phyloP scores from a whole-genome alignment of 2,888 invertebrate genomes.

The Morpho achilles region DNA sequence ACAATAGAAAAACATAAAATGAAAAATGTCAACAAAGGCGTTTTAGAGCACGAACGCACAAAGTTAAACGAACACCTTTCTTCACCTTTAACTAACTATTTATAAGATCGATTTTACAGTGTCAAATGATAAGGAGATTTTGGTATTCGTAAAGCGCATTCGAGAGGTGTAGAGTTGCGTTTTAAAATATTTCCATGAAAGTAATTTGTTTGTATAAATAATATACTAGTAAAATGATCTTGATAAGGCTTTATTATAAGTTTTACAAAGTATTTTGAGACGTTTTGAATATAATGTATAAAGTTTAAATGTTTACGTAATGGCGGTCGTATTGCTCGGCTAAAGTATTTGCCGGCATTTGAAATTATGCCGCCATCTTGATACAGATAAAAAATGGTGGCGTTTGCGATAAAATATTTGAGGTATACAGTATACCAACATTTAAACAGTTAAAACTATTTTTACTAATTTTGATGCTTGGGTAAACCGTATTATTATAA shows the following conservation, averaged over 20 bases:
- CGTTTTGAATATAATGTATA: not conserved
- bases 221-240: constrained; percentile 9
- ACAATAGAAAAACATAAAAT: constrained; percentile 58
- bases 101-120: constrained; percentile 12
- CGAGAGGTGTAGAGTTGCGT: constrained; percentile 24
- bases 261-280: not conserved
- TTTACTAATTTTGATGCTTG: no score
- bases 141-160: constrained; percentile 16
- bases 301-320: not conserved
- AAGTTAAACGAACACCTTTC: not conserved
- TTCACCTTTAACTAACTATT: not conserved
- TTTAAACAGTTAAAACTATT: no score
- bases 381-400: no score
- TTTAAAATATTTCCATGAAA: constrained; percentile 49
- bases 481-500: no score
- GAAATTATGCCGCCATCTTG: not conserved
- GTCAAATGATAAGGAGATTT: not conserved
- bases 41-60: constrained; percentile 31
- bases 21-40: constrained; percentile 53
- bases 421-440: no score
- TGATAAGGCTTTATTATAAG: constrained; percentile 14
- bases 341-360: no score
- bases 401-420: no score
- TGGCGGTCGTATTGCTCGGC: no score
- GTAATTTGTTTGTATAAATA: constrained; percentile 46